Evolutionary conservation across 2,113 vertebrate genomes (phyloP).

Genomic region (Ornithorhynchus anatinus): DNA sequence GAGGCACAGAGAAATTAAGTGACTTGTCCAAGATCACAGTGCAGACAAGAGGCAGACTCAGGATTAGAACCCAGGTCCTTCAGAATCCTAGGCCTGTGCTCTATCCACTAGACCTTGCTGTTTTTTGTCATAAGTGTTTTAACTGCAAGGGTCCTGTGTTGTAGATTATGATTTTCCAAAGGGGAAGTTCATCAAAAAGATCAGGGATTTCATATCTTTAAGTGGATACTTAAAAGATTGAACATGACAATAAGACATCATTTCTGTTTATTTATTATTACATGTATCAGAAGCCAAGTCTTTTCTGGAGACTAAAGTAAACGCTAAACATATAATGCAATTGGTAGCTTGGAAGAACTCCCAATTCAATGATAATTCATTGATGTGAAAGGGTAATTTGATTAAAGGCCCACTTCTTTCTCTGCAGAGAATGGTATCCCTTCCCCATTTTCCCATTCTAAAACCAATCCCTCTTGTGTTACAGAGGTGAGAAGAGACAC

Average conservation of each 20-base stretch:
- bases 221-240: neutral
- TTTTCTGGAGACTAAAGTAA: neutral
- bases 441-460: neutral
- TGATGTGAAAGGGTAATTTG: conserved; percentile 45
- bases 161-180: neutral
- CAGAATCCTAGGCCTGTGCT: neutral
- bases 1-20: no score
- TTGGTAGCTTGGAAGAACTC: conserved; percentile 25
- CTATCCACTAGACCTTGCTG: conserved; percentile 10
- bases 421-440: neutral
- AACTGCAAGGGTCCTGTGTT: neutral
- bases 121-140: neutral
- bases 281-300: neutral
- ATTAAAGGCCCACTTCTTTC: conserved; percentile 13
- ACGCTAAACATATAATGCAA: conserved; percentile 23
- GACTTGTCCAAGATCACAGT: no score
- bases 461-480: no score
- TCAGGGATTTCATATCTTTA: neutral
- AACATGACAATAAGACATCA: neutral
- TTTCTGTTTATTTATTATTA: neutral
- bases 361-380: conserved; percentile 25
- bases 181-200: neutral
- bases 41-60: no score
- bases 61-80: neutral
- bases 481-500: no score